A percentile compares a stretch with the other conserved stretches of the same genome.
These are phyloP conservation scores for Bactericera cockerelli DNA, from an alignment of 1,140 invertebrate genomes.

Conservation along the genomic window DNA sequence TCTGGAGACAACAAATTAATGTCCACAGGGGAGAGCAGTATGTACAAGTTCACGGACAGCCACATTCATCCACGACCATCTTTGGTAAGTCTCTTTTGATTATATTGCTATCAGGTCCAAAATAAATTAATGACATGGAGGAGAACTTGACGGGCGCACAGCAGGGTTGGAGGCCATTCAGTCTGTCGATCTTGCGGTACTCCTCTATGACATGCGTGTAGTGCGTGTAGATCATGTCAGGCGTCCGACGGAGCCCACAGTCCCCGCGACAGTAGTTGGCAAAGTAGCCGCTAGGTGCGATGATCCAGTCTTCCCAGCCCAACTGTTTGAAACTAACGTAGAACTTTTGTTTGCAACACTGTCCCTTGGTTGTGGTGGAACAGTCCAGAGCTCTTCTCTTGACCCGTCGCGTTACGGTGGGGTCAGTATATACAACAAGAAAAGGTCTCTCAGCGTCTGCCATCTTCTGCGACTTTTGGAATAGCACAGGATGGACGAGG, in stretches of 20 bases:
- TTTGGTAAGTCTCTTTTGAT: slow-evolving; percentile 86
- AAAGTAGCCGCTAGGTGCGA: slow-evolving; percentile 69
- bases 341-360: slow-evolving; percentile 81
- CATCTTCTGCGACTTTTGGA: slow-evolving; percentile 19
- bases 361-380: slow-evolving; percentile 49
- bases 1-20: no score
- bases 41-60: slow-evolving; percentile 54
- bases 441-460: slow-evolving; percentile 55
- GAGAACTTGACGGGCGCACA: slow-evolving; percentile 89
- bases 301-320: slow-evolving; percentile 92
- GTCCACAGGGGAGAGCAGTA: not conserved
- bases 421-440: slow-evolving; percentile 64
- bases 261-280: slow-evolving; percentile 89
- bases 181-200: slow-evolving; percentile 55
- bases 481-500: slow-evolving; percentile 36
- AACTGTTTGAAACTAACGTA: slow-evolving; percentile 79
- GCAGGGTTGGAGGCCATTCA: slow-evolving; percentile 67
- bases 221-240: slow-evolving; percentile 69
- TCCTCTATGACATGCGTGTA: slow-evolving; percentile 82
- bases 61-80: slow-evolving; percentile 93
- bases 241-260: slow-evolving; percentile 58
- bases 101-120: slow-evolving; percentile 75
- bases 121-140: slow-evolving; percentile 84
- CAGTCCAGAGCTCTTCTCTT: slow-evolving; percentile 69
- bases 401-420: slow-evolving; percentile 38